These are phyloP conservation scores for Tachyglossus aculeatus DNA, from an alignment of 2,797 vertebrate species.

Conservation along the genomic window DNA sequence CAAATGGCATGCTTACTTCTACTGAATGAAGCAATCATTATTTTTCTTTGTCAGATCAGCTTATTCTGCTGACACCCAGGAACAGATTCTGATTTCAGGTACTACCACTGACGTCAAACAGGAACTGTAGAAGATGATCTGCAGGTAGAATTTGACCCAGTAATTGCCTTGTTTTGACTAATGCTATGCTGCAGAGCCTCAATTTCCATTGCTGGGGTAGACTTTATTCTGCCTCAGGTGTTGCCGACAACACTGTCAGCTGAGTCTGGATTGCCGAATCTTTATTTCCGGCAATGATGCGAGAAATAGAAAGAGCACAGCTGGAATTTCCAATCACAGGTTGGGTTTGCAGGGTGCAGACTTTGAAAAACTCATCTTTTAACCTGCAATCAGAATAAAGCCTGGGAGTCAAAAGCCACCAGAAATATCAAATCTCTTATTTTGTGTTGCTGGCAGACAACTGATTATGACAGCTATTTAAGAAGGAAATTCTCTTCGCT, in stretches of 20 bases:
- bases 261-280: constrained; percentile 12
- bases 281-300: constrained; percentile 25
- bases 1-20: not conserved
- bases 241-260: not conserved
- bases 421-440: not conserved
- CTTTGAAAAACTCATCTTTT: not conserved
- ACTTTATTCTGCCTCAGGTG: constrained; percentile 7
- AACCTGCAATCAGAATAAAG: not conserved
- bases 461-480: not conserved
- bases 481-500: not conserved
- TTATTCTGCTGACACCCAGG: not conserved
- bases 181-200: fast-evolving
- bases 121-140: not conserved
- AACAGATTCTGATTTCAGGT: not conserved
- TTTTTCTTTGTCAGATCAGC: not conserved
- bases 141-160: too few relatives aligned
- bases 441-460: constrained; percentile 5
- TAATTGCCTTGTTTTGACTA: not conserved
- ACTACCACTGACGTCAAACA: too few relatives aligned
- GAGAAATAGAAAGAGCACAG: constrained; percentile 9
- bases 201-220: not conserved
- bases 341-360: not conserved
- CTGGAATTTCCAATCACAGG: constrained; percentile 28
- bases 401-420: constrained; percentile 16
- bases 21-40: not conserved